Evolutionary conservation across 2,888 invertebrate species (phyloP).

Genomic region (Harpalus rufipes): DNA sequence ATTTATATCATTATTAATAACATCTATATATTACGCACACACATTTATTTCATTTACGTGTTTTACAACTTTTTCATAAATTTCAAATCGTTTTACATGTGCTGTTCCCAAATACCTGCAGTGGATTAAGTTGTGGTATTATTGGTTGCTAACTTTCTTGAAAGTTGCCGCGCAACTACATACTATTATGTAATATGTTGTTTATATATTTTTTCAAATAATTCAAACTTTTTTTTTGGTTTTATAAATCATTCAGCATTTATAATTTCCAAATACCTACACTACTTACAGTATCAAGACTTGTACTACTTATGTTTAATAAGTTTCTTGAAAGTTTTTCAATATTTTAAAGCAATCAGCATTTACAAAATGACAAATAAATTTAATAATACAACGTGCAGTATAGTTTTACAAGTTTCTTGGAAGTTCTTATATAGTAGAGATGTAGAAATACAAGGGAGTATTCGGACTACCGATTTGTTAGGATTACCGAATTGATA

Average conservation of each 20-base stretch:
- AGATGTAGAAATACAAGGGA: no score
- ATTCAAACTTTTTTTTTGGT: neutral
- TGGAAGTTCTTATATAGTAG: neutral
- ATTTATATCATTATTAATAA: conserved; percentile 23
- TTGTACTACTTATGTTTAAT: neutral
- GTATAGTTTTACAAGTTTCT: neutral
- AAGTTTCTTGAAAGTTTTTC: neutral
- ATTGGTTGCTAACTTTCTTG: neutral
- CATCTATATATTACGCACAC: neutral
- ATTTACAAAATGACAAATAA: no score
- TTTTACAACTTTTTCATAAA: conserved; percentile 9
- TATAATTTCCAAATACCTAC: neutral
- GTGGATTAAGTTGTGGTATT: neutral
- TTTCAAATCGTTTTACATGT: neutral
- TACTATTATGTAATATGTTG: neutral
- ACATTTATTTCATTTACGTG: neutral
- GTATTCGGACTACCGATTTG: no score
- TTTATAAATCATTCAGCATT: neutral
- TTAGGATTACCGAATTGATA: no score
- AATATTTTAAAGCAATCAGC: no score
- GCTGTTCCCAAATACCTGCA: neutral
- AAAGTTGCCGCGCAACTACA: neutral
- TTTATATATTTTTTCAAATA: neutral
- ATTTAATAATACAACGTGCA: neutral
- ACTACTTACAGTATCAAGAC: neutral